Conservation (phyloP, 1,140 invertebrate species). For the Panulirus ornatus region DNA sequence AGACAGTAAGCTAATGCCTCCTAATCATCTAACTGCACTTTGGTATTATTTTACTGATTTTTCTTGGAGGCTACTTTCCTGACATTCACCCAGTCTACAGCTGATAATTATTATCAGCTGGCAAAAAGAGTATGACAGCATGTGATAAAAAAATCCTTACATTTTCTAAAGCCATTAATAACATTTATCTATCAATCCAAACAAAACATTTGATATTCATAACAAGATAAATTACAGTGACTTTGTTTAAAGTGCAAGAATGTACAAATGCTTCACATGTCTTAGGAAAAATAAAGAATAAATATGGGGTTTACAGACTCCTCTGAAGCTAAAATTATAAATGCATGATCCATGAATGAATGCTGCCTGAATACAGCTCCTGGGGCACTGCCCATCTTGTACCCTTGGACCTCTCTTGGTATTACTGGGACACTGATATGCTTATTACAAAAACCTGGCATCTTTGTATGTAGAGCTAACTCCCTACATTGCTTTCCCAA, state of each 20-base stretch:
- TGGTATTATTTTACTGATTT: background rate
- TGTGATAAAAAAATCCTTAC: background rate
- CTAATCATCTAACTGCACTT: background rate
- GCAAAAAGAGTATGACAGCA: background rate
- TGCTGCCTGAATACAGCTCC: slow-evolving; percentile 31
- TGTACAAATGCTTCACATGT: background rate
- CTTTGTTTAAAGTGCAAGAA: slow-evolving; percentile 14
- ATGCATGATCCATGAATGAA: slow-evolving; percentile 44
- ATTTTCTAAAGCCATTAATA: background rate
- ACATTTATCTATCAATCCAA: background rate
- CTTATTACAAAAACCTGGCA: slow-evolving; percentile 35
- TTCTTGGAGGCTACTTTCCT: background rate
- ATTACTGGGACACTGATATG: slow-evolving; percentile 50
- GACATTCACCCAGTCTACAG: background rate
- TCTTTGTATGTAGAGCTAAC: slow-evolving; percentile 9
- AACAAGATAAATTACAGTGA: background rate
- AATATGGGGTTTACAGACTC: slow-evolving; percentile 28
- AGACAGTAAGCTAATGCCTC: slow-evolving; percentile 31
- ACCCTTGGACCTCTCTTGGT: slow-evolving; percentile 40
- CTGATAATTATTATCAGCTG: background rate
- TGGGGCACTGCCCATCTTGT: slow-evolving; percentile 1
- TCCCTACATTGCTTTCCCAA: background rate
- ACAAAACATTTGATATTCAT: background rate
- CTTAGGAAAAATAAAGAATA: slow-evolving; percentile 34
- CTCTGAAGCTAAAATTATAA: slow-evolving; percentile 47